Evolutionary conservation across 2,113 vertebrate genomes (phyloP).

Genomic region (Struthio camelus): DNA sequence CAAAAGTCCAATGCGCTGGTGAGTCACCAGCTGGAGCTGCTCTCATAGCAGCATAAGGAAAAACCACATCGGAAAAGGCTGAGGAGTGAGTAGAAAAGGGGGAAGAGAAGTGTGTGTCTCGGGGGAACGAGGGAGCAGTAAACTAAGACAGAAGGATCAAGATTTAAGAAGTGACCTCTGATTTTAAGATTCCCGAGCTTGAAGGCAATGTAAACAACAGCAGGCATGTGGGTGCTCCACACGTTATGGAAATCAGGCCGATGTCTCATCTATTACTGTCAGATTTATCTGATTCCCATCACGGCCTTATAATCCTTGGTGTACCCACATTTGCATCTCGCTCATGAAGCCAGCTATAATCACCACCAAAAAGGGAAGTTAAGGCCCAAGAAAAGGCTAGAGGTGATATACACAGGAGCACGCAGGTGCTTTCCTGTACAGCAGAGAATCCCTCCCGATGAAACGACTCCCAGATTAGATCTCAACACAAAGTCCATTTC

Average conservation of each 20-base stretch:
- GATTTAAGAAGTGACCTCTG: background rate
- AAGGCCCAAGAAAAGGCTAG: background rate
- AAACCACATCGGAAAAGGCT: background rate
- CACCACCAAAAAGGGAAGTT: background rate
- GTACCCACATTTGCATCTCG: background rate
- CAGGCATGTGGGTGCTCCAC: conserved; percentile 27
- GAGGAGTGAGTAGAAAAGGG: background rate
- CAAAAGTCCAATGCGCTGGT: background rate
- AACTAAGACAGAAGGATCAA: background rate
- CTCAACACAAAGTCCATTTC: background rate
- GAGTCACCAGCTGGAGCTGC: background rate
- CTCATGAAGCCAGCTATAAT: background rate
- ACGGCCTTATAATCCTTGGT: background rate
- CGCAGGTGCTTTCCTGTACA: background rate
- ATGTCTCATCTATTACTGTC: background rate
- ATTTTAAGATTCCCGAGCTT: background rate
- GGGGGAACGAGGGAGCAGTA: background rate
- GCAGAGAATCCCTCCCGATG: background rate
- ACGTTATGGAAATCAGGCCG: background rate
- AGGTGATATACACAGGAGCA: background rate
- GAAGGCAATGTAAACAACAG: background rate
- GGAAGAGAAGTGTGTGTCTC: background rate
- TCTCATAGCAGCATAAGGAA: background rate
- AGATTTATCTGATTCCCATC: background rate
- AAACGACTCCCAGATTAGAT: background rate